These are phyloP conservation scores for Polypedilum vanderplanki DNA, from an alignment of 1,140 invertebrate genomes.

Conservation along the genomic window DNA sequence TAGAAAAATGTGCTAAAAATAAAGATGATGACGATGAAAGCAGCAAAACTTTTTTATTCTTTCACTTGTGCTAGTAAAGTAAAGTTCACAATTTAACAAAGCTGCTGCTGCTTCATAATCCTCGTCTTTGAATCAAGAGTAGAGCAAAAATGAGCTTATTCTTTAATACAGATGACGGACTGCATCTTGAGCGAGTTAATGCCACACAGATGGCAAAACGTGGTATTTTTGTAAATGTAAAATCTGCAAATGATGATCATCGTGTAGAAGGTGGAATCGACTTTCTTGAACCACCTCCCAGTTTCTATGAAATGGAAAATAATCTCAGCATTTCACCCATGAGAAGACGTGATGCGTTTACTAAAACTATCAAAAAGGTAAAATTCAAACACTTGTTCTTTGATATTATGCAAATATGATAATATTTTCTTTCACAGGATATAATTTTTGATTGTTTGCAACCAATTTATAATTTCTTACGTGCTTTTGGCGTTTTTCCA, in stretches of 20 bases:
- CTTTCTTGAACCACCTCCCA: background rate
- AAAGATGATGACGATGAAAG: no score
- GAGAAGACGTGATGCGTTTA: background rate
- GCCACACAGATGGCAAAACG: constrained; percentile 23
- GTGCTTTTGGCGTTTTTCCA: constrained; percentile 53
- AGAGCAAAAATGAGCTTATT: constrained; percentile 12
- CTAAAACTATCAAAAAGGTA: constrained; percentile 14
- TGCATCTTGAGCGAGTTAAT: constrained; percentile 26
- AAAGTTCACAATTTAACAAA: no score
- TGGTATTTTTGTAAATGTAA: constrained; percentile 22
- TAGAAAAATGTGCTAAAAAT: no score
- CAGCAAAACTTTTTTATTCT: no score
- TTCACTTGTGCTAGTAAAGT: no score
- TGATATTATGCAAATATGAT: constrained; percentile 16
- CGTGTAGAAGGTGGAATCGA: no score
- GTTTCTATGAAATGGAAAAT: background rate
- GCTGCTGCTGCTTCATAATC: no score
- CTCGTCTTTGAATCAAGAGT: no score
- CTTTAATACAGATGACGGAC: constrained; percentile 10
- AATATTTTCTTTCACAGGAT: constrained; percentile 42
- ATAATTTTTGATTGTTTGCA: constrained; percentile 53
- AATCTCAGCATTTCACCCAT: background rate
- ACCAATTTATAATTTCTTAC: constrained; percentile 50
- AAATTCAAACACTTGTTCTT: background rate
- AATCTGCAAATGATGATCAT: background rate